Evolutionary conservation across 2,797 vertebrate species (phyloP).

Genomic region (Aeoliscus strigatus): DNA sequence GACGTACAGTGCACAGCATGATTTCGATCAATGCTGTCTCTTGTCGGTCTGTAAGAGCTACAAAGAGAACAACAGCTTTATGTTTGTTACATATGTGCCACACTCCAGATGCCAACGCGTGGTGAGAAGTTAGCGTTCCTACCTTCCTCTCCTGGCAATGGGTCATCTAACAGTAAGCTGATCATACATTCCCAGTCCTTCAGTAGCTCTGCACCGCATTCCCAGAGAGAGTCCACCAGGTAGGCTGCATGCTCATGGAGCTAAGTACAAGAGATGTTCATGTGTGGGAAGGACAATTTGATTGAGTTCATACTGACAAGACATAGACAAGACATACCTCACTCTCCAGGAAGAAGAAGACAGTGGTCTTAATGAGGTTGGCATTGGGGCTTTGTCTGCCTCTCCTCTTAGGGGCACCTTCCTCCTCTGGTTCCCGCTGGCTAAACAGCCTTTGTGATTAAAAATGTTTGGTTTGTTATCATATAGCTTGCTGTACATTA

Average conservation of each 20-base stretch:
- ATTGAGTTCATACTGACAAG: too few relatives aligned
- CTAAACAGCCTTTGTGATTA: slow-evolving; percentile 85
- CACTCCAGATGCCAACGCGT: too few relatives aligned
- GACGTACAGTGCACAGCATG: slow-evolving; percentile 98
- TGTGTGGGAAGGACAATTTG: too few relatives aligned
- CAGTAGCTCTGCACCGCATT: slow-evolving; percentile 93
- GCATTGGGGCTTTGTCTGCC: slow-evolving; percentile 95
- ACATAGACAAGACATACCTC: too few relatives aligned
- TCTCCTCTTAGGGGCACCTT: slow-evolving; percentile 91
- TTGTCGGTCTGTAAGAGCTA: slow-evolving; percentile 94
- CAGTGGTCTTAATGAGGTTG: slow-evolving; percentile 96
- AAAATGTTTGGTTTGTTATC: too few relatives aligned
- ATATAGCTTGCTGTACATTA: too few relatives aligned
- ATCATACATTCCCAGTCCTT: slow-evolving; percentile 99
- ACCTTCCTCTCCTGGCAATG: slow-evolving; percentile 96
- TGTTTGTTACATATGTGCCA: too few relatives aligned
- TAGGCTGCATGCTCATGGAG: slow-evolving; percentile 98
- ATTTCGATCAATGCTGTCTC: slow-evolving; percentile 98
- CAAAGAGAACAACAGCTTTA: too few relatives aligned
- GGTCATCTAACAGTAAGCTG: slow-evolving; percentile 93
- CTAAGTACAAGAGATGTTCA: slow-evolving; percentile 51
- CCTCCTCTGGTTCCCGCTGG: slow-evolving; percentile 92
- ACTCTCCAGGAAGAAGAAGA: slow-evolving; percentile 98
- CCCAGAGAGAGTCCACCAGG: slow-evolving; percentile 99
- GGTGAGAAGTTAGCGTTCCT: too few relatives aligned